Percentiles rank a stretch among this genome's conserved stretches.
phyloP scores from a whole-genome alignment of 2,113 vertebrate genomes.

The Gymnogyps californianus region DNA sequence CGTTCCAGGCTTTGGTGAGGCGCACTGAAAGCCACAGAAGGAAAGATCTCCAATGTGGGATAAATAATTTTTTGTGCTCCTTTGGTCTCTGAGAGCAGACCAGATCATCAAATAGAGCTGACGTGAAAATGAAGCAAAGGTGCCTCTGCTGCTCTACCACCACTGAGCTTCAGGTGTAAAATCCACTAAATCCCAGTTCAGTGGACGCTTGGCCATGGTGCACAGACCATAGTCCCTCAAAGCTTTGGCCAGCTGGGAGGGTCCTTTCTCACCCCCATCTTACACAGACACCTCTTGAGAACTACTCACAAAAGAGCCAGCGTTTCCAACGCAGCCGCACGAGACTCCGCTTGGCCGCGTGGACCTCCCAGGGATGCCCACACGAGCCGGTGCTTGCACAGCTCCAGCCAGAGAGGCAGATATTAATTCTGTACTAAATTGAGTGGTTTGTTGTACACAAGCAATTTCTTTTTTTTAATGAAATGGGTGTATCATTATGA shows the following conservation, averaged over 20 bases:
- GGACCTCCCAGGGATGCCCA: neutral
- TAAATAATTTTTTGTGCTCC: neutral
- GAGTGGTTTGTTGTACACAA: neutral
- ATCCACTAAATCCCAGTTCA: neutral
- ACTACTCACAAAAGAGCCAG: neutral
- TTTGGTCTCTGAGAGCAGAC: neutral
- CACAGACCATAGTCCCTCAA: neutral
- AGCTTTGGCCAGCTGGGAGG: neutral
- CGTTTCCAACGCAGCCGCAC: accelerated
- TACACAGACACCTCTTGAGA: neutral
- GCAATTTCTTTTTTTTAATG: neutral
- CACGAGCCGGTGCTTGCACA: neutral
- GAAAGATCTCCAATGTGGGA: neutral
- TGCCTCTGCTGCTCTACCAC: neutral
- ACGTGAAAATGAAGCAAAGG: neutral
- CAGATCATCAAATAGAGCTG: neutral
- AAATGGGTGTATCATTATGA: neutral
- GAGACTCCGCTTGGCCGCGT: accelerated
- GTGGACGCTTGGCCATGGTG: neutral
- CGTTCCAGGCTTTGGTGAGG: neutral
- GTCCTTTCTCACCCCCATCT: neutral
- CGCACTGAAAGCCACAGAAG: neutral
- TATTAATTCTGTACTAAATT: neutral
- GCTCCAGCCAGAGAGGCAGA: neutral
- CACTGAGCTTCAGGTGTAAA: neutral